Conservation (phyloP, 2,113 vertebrate species). For the Leucoraja erinaceus region DNA sequence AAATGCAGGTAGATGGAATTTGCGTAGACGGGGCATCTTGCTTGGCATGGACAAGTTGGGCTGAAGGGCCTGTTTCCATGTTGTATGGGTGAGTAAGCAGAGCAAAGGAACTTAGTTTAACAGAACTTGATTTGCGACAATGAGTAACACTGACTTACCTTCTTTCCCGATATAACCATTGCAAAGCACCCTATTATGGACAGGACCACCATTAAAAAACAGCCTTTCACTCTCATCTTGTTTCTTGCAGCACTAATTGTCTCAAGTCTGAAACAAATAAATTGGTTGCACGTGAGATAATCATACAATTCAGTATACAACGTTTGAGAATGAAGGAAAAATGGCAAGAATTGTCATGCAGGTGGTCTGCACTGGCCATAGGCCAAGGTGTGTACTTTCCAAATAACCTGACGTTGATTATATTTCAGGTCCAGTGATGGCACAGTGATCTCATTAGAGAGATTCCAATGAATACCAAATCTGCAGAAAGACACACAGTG, state of each 20-base stretch:
- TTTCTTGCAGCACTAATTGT: constrained; percentile 74
- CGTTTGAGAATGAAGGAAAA: not conserved
- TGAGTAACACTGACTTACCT: constrained; percentile 52
- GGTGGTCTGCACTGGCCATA: not conserved
- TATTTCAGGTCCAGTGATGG: not conserved
- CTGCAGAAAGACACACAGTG: too few relatives aligned
- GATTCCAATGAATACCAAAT: not conserved
- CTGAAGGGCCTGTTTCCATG: too few relatives aligned
- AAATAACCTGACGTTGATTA: not conserved
- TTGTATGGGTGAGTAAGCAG: too few relatives aligned
- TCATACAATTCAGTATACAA: not conserved
- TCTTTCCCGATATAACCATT: constrained; percentile 71
- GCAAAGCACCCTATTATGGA: constrained; percentile 65
- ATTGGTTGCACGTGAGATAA: not conserved
- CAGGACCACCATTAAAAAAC: constrained; percentile 72
- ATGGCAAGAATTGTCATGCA: not conserved
- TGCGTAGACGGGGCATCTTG: too few relatives aligned
- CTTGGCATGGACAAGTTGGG: too few relatives aligned
- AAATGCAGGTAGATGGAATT: too few relatives aligned
- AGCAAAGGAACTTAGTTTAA: too few relatives aligned
- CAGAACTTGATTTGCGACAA: not conserved
- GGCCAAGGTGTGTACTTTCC: not conserved
- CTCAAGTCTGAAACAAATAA: constrained; percentile 61
- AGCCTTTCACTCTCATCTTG: constrained; percentile 68
- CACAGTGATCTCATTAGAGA: not conserved